Conservation (phyloP, 2,888 invertebrate genomes). For the Rhagophthalmus giganteus region DNA sequence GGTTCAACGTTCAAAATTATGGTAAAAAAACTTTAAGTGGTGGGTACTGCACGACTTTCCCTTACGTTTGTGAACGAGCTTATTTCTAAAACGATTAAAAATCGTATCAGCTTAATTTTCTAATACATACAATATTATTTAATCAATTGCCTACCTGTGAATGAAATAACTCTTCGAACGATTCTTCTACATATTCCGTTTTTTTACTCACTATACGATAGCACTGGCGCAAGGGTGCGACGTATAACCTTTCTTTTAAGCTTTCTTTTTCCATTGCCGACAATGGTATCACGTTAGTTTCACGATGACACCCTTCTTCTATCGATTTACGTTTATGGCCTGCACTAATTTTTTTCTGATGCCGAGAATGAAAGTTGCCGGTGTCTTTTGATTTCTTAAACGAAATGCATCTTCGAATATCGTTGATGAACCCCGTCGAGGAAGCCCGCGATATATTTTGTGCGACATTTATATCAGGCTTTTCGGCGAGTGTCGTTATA, state of each 20-base stretch:
- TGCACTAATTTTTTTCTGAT: too few species aligned
- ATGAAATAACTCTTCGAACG: conserved; percentile 1
- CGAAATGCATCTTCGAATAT: conserved; percentile 8
- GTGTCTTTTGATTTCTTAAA: conserved; percentile 2
- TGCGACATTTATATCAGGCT: not conserved
- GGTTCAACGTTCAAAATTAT: too few species aligned
- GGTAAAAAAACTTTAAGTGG: too few species aligned
- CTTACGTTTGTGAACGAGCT: not conserved
- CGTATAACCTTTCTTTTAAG: conserved; percentile 9
- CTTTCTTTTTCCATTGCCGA: conserved; percentile 14
- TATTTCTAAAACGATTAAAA: too few species aligned
- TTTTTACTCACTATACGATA: conserved; percentile 5
- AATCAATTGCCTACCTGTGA: conserved; percentile 10
- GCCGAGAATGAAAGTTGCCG: too few species aligned
- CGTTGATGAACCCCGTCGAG: conserved; percentile 6
- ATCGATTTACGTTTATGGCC: not conserved
- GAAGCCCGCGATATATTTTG: not conserved
- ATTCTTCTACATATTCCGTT: conserved; percentile 3
- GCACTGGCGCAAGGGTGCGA: conserved; percentile 11
- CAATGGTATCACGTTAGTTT: not conserved
- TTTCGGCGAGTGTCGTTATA: not conserved
- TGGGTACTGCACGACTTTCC: too few species aligned
- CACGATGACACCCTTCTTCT: not conserved
- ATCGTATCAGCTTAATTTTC: too few species aligned
- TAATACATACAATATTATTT: too few species aligned